These are phyloP conservation scores for Prietella phreatophila DNA, from an alignment of 2,113 vertebrate species.

Conservation along the genomic window DNA sequence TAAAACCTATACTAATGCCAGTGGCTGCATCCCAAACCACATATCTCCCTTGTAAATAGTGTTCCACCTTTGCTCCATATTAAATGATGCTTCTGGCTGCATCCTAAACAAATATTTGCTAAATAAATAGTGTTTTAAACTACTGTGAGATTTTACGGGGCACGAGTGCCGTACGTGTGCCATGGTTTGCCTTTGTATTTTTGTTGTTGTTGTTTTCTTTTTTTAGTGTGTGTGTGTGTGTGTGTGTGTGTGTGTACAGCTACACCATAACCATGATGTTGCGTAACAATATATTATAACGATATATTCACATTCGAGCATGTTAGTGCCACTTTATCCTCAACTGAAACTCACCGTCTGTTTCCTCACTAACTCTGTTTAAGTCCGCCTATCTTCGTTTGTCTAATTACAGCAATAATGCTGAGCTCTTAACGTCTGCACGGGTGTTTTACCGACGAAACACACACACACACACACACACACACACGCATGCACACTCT, in stretches of 20 bases:
- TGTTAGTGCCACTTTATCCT: neutral
- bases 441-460: slow-evolving; percentile 46
- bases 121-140: neutral
- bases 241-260: neutral
- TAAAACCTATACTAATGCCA: too few species aligned
- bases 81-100: neutral
- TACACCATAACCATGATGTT: neutral
- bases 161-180: neutral
- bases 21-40: neutral
- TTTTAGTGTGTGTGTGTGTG: neutral
- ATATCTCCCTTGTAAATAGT: neutral
- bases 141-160: neutral
- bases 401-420: slow-evolving; percentile 50
- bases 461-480: slow-evolving; percentile 33
- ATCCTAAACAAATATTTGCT: neutral
- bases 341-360: neutral
- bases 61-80: neutral
- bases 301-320: neutral
- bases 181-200: too few species aligned
- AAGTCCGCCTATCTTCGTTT: slow-evolving; percentile 37
- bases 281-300: neutral
- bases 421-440: slow-evolving; percentile 43
- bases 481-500: slow-evolving; percentile 18
- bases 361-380: slow-evolving; percentile 42
- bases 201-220: too few species aligned